Base-by-base conservation (phyloP, 2,797 vertebrate genomes). In the Perodicticus potto region DNA sequence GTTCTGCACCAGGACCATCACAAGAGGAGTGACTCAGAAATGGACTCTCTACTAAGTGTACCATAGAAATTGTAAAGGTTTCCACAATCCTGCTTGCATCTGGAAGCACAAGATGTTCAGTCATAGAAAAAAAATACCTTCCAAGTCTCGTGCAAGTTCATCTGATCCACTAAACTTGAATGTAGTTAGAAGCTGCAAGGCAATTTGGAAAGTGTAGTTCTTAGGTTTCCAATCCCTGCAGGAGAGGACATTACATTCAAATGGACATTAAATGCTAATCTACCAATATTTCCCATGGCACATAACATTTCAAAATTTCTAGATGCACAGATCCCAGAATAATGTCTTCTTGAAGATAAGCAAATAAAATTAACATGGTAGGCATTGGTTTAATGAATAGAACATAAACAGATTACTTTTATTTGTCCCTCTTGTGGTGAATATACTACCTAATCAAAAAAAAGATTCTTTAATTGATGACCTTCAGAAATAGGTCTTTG, bases 361-460 rank as follows among this genome's bases (percentile, higher is more conserved):
- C 89, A 87, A 22, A 45, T 95, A 45, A 95, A 96, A 83, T 69
- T 1, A 84, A 69, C 63, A 17, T 61, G 37, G 5, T 55, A 77
- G 86, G 53, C 43, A 91, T 85, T 91, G 86, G 73, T 53, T 72
- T 55, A 43, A 70, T 59, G 22, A 67, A 85, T 65, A 22, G 70
- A 88, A 45, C 12, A 29, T 70, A 27, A 80, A 11, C 29, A 16
- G 0, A 0, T 74, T 90, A 37, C 59, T 45, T 78, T 72, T 29
- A 87, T 82, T 74, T 93, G 23, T 85, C 65, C 89, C 22, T 23
- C 25, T 88, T 86, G 70, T 12, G 89, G 57, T 94, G 78, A 49
- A 78, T 77, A 77, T 97, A 14, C 77, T 25, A 69, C 40, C 95
- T 69, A 85, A 55, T 11, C 92, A 72, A 81, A 74, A 57, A 80